Conservation (phyloP, 2,797 vertebrate genomes). For the Lacerta agilis region DNA sequence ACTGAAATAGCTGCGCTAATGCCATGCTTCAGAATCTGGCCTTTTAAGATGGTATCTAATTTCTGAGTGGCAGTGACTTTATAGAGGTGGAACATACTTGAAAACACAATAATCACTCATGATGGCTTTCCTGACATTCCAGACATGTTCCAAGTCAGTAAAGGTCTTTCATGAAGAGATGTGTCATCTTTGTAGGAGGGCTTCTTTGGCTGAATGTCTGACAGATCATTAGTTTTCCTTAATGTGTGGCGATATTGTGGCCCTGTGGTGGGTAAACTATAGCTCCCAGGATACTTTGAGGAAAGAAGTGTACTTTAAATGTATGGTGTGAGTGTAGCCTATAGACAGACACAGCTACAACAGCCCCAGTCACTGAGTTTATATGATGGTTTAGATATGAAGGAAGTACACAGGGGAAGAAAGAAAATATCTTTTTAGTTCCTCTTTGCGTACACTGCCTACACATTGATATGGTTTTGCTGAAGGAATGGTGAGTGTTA, state of each 20-base stretch:
- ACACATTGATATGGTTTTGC: background rate
- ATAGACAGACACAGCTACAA: too few relatives aligned
- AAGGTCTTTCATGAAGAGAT: constrained; percentile 22
- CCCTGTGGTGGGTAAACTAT: too few relatives aligned
- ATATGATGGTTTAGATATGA: background rate
- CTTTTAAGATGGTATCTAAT: constrained; percentile 33
- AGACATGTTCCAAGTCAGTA: constrained; percentile 10
- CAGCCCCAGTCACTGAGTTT: too few relatives aligned
- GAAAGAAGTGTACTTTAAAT: too few relatives aligned
- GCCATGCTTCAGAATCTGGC: constrained; percentile 8
- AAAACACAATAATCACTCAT: constrained; percentile 23
- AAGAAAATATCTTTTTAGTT: background rate
- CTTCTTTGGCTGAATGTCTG: background rate
- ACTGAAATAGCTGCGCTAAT: constrained; percentile 10
- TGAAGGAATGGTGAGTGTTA: background rate
- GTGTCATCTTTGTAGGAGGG: constrained; percentile 12
- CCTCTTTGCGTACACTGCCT: background rate
- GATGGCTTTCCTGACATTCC: constrained; percentile 9
- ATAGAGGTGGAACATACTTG: constrained; percentile 9
- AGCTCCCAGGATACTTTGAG: too few relatives aligned
- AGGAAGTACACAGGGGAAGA: background rate
- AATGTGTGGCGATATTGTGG: background rate
- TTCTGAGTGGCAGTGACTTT: constrained; percentile 28
- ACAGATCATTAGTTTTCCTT: constrained; percentile 11
- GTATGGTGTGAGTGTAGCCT: too few relatives aligned